phyloP scores from a whole-genome alignment of 2,113 vertebrate genomes.

The Osmerus eperlanus region DNA sequence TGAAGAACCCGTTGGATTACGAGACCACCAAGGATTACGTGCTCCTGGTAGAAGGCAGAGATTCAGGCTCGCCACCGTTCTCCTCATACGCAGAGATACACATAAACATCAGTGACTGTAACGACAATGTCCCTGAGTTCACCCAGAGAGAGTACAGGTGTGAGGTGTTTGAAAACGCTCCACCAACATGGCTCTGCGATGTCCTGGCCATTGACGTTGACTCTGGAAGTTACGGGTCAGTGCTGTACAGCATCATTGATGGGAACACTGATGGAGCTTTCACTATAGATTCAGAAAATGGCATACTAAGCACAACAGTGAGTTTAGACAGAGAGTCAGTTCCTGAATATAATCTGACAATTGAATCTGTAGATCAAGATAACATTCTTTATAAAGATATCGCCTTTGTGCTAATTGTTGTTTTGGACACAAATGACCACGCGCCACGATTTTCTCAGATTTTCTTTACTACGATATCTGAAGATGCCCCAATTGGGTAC shows the following conservation, averaged over 20 bases:
- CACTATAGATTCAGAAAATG: constrained; percentile 60
- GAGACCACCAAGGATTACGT: constrained; percentile 62
- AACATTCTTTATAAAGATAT: constrained; percentile 48
- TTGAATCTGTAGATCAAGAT: constrained; percentile 64
- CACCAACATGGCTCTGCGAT: constrained; percentile 56
- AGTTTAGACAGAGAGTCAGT: constrained; percentile 67
- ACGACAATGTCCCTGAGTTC: constrained; percentile 72
- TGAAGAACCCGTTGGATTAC: constrained; percentile 67
- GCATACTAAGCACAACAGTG: constrained; percentile 58
- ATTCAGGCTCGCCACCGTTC: constrained; percentile 70
- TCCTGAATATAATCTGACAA: constrained; percentile 57
- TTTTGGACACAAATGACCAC: constrained; percentile 75
- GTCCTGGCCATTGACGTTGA: constrained; percentile 69
- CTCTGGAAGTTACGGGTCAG: constrained; percentile 51
- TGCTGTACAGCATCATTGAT: constrained; percentile 64
- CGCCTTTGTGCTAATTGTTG: constrained; percentile 52
- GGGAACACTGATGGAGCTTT: constrained; percentile 59
- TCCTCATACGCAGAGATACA: constrained; percentile 67
- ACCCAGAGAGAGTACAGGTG: constrained; percentile 64
- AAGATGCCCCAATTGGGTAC: constrained; percentile 63
- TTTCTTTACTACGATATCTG: constrained; percentile 58
- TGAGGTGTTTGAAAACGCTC: constrained; percentile 68
- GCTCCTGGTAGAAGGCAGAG: constrained; percentile 69
- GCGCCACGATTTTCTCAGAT: constrained; percentile 68
- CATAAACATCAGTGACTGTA: constrained; percentile 65